Evolutionary conservation across 2,888 invertebrate genomes (phyloP).

Genomic region (Cremastobaeus sp.): DNA sequence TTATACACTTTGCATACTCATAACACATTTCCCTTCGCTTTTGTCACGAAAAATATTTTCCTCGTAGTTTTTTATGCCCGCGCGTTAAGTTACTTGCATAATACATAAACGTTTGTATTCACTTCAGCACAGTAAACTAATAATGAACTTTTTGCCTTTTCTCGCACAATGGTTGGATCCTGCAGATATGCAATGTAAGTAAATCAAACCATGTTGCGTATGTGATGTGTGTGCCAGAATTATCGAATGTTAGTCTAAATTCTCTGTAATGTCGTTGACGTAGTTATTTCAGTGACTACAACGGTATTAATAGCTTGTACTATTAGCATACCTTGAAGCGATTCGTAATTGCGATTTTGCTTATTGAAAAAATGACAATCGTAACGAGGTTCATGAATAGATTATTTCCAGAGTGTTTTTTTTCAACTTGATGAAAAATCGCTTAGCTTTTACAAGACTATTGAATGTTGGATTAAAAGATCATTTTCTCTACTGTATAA

Average conservation of each 20-base stretch:
- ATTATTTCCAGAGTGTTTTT: too few species aligned
- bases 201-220: constrained; percentile 26
- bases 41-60: constrained; percentile 20
- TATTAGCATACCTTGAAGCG: constrained; percentile 2
- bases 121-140: constrained; percentile 9
- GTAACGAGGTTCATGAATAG: too few species aligned
- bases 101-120: neutral
- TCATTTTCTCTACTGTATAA: neutral
- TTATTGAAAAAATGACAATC: too few species aligned
- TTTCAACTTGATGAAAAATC: too few species aligned
- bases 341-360: too few species aligned
- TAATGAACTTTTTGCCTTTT: constrained; percentile 29
- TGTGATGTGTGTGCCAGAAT: neutral
- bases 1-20: constrained; percentile 9
- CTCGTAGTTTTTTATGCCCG: constrained; percentile 8
- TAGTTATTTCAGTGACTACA: constrained; percentile 1
- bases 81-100: constrained; percentile 11
- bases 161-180: constrained; percentile 35
- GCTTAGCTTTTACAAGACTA: too few species aligned
- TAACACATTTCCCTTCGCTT: constrained; percentile 3
- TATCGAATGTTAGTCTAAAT: neutral
- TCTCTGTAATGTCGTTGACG: neutral
- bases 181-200: constrained; percentile 70
- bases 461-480: too few species aligned
- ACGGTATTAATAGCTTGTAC: constrained; percentile 9